These are phyloP conservation scores for Galerucella pusilla DNA, from an alignment of 2,888 invertebrate genomes.

Conservation along the genomic window DNA sequence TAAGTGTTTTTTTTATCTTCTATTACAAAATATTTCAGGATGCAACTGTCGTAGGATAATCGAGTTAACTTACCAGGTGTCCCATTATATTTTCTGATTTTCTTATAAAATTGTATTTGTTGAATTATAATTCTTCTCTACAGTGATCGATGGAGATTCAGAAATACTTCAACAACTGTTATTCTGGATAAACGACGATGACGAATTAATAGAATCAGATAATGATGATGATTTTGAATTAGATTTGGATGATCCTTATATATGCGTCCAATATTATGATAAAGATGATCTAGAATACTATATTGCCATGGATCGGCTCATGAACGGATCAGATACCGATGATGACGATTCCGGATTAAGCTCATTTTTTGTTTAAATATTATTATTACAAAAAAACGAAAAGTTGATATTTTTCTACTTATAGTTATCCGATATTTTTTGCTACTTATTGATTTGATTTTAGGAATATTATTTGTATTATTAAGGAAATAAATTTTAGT, in stretches of 20 bases:
- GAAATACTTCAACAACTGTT: conserved; percentile 49
- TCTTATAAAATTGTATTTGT: too few relatives aligned
- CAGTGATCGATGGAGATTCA: conserved; percentile 11
- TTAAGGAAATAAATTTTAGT: conserved; percentile 38
- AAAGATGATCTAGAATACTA: conserved; percentile 45
- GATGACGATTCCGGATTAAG: conserved; percentile 7
- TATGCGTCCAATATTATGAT: conserved; percentile 50
- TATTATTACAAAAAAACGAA: conserved; percentile 1
- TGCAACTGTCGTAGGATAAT: too few relatives aligned
- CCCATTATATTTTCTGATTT: too few relatives aligned
- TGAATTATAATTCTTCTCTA: not conserved
- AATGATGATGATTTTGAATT: conserved; percentile 28
- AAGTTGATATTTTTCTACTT: conserved; percentile 24
- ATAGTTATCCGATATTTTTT: conserved; percentile 28
- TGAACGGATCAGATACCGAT: conserved; percentile 31
- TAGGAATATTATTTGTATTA: conserved; percentile 28
- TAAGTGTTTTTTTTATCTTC: conserved; percentile 8
- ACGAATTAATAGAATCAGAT: conserved; percentile 11
- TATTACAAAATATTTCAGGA: too few relatives aligned
- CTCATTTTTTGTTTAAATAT: not conserved
- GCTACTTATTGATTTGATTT: conserved; percentile 22
- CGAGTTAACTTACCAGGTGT: too few relatives aligned
- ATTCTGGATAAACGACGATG: conserved; percentile 45
- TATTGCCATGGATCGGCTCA: conserved; percentile 42
- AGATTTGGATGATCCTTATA: conserved; percentile 39